Base-by-base conservation (phyloP, 1,140 invertebrate species). In the Trachelipus rathkii region DNA sequence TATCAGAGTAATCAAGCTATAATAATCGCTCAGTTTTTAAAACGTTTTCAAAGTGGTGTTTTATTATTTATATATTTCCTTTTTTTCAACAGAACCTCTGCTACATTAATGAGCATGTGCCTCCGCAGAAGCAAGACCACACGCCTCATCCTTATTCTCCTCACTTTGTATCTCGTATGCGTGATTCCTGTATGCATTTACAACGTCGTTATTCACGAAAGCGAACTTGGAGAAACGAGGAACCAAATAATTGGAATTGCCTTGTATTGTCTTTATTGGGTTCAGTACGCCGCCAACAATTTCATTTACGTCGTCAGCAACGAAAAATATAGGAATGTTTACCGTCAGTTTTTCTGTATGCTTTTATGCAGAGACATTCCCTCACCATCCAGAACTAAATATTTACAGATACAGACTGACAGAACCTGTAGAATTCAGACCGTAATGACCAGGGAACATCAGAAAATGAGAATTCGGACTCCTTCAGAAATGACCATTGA, bases 211-310 rank as follows among this genome's bases (percentile, higher is more conserved):
- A 66, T 71, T 11, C 46, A 24, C 21, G 71, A 79, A n/a, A 10
- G 67, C 10, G 19, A 67, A 43, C 66, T 75, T 2, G 73, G 73
- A 33, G 46, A 77, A 21, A 60, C 71, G 7, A 45, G 53, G 8
- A 75, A 77, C 53, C 60, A 72, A 23, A 44, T 68, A 3, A 11
- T 76, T 1, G 78, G 77, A 44, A 77, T 82, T 23, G 53, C 72
- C 10, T 10, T 82, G 24, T 82, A 78, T 78, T 75, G 73, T 66
- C 44, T 78, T 66, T 81, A 81, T 71, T 81, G 78, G 78, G 10
- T 74, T 3, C 78, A 82, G 74, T 82, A 82, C 46, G 70, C 71
- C 44, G 67, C 75, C 44, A 82, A 82, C 75, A 80, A 80, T 71
- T 77, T 82, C 72, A 79, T 82, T 50, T 82, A 82, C 68, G 81